Evolutionary conservation across 2,797 vertebrate genomes (phyloP), one percentile per base, ranked within the genome.

Genomic region (Falco concolor): DNA sequence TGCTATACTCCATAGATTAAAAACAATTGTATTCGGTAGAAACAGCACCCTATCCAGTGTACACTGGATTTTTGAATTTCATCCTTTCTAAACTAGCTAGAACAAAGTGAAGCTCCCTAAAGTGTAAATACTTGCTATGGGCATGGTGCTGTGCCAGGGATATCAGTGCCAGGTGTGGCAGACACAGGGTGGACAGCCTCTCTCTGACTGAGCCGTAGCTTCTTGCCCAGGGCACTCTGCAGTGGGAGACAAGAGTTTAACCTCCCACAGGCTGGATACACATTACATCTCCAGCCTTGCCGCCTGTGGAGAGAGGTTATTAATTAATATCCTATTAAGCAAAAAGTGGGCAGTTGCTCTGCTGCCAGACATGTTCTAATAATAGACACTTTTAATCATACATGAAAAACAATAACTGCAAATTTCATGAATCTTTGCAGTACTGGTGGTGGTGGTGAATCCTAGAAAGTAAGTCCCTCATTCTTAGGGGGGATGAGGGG

Each of bases 181-280:
- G 38, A 54, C 2, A 5, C 0, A 2, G 42, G 17, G 52, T 0
- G 5, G 15, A 27, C 53, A 64, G 30, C 45, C 20, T 14, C n/a
- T 32, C 49, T 36, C 34, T 6, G 3, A 32, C 23, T 10, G 30
- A 84, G 60, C 22, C 4, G 4, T 3, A 40, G 38, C n/a, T 82
- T 73, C 52, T 72, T 34, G 28, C 69, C 52, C 36, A 52, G 56
- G 64, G 64, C 56, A 64, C 14, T 27, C n/a, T 34, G 23, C 36
- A 89, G 4, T 1, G 0, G 50, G 69, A 87, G 61, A 2, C 4
- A 15, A 61, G 28, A 85, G n/a, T 16, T 38, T n/a, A 68, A 34
- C 23, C 60, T 85, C n/a, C 40, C 2, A 0, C 45, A 30, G 50
- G 49, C 42, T 78, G 76, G 22, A 57, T 13, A 54, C 30, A 86